Conservation (phyloP, 2,113 vertebrate species). For the Vulpes lagopus region DNA sequence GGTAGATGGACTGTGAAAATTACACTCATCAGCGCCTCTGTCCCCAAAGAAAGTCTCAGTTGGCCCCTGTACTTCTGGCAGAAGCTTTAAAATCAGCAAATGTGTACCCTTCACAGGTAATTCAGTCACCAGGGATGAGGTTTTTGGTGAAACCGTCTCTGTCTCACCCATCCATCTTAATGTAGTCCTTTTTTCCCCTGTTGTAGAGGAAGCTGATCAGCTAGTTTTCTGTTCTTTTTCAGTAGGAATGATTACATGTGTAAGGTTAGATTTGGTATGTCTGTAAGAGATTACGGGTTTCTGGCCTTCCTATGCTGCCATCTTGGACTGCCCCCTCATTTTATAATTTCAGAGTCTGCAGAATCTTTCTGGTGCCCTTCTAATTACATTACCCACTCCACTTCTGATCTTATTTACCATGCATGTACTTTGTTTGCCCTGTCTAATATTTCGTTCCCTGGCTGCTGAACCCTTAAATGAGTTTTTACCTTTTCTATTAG, state of each 20-base stretch:
- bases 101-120: neutral
- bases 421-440: neutral
- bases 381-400: neutral
- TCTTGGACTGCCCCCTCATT: neutral
- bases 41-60: neutral
- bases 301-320: neutral
- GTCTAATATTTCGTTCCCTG: neutral
- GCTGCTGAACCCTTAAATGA: neutral
- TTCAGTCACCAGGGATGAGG: neutral
- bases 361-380: neutral
- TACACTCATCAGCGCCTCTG: neutral
- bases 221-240: neutral
- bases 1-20: neutral
- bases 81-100: neutral
- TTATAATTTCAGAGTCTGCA: slow-evolving; percentile 31
- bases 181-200: neutral
- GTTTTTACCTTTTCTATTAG: neutral
- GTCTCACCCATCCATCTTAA: neutral
- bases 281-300: neutral
- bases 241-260: neutral
- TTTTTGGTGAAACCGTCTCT: neutral
- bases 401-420: slow-evolving; percentile 25
- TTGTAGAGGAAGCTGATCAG: neutral
- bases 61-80: neutral
- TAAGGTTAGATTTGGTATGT: neutral